Conservation (phyloP, 2,797 vertebrate species). For the Eremophila alpestris region DNA sequence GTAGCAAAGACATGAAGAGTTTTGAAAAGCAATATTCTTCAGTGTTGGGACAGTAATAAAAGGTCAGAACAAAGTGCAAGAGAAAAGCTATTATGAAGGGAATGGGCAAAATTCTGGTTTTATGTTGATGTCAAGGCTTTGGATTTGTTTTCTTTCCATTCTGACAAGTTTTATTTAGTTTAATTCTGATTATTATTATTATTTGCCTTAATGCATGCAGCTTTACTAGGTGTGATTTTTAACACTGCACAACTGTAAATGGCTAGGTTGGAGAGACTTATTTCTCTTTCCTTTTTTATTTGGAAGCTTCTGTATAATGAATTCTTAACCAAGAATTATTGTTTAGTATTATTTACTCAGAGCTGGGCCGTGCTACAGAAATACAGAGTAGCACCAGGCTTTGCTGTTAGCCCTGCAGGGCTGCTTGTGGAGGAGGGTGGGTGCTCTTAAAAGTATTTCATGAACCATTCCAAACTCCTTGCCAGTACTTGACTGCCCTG, state of each 20-base stretch:
- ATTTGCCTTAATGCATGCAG: slow-evolving; percentile 12
- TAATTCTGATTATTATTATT: slow-evolving; percentile 65
- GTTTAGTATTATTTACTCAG: slow-evolving; percentile 25
- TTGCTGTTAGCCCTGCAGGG: not conserved
- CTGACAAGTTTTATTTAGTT: slow-evolving; percentile 71
- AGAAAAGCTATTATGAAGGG: slow-evolving; percentile 69
- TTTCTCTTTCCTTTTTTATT: not conserved
- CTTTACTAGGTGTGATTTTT: slow-evolving; percentile 70
- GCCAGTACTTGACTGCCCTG: not conserved
- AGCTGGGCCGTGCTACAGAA: not conserved
- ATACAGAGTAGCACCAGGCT: not conserved
- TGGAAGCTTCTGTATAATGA: slow-evolving; percentile 41
- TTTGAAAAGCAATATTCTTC: slow-evolving; percentile 73
- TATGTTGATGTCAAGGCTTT: slow-evolving; percentile 71
- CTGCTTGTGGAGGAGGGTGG: not conserved
- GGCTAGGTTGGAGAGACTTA: slow-evolving; percentile 53
- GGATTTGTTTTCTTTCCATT: slow-evolving; percentile 74
- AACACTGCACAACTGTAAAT: slow-evolving; percentile 59
- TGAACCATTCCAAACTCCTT: not conserved
- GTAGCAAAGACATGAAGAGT: slow-evolving; percentile 60
- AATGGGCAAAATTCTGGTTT: slow-evolving; percentile 68
- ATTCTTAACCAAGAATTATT: slow-evolving; percentile 50
- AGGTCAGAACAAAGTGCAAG: slow-evolving; percentile 69
- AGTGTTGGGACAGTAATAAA: slow-evolving; percentile 68
- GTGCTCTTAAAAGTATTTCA: not conserved